phyloP scores from a whole-genome alignment of 2,888 invertebrate genomes.

The Peribatodes rhomboidaria region DNA sequence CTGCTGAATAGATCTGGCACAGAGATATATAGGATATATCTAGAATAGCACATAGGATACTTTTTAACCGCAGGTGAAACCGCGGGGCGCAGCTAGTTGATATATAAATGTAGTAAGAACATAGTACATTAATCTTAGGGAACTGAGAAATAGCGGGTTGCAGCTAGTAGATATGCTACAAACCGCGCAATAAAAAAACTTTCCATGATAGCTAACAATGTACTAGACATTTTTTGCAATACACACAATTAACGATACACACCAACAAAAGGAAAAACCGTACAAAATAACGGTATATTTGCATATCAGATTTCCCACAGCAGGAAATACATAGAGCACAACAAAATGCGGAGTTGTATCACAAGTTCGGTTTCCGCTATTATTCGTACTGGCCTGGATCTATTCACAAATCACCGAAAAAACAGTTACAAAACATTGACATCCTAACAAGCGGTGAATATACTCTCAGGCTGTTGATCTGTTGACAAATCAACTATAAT shows the following conservation, averaged over 20 bases:
- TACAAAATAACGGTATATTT: conserved; percentile 43
- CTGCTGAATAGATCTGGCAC: too few species aligned
- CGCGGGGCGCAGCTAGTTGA: too few species aligned
- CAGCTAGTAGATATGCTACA: too few species aligned
- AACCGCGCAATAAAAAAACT: not conserved
- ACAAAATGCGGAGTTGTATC: conserved; percentile 19
- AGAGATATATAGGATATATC: too few species aligned
- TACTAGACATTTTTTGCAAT: conserved; percentile 6
- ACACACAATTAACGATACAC: conserved; percentile 19
- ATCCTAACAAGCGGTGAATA: conserved; percentile 9
- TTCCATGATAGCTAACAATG: not conserved
- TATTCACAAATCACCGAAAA: conserved; percentile 33
- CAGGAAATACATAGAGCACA: conserved; percentile 23
- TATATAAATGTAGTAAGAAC: too few species aligned
- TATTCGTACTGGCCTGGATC: conserved; percentile 32
- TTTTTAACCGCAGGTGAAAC: too few species aligned
- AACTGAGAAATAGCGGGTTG: too few species aligned
- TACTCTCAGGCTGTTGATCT: not conserved
- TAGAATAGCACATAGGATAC: too few species aligned
- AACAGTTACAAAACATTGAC: conserved; percentile 35
- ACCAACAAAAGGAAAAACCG: conserved; percentile 34
- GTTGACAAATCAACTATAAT: not conserved
- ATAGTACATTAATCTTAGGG: too few species aligned
- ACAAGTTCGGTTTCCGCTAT: conserved; percentile 35
- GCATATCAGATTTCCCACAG: conserved; percentile 39